Conservation (phyloP, 2,888 invertebrate genomes). For the Herminia tarsipennalis region DNA sequence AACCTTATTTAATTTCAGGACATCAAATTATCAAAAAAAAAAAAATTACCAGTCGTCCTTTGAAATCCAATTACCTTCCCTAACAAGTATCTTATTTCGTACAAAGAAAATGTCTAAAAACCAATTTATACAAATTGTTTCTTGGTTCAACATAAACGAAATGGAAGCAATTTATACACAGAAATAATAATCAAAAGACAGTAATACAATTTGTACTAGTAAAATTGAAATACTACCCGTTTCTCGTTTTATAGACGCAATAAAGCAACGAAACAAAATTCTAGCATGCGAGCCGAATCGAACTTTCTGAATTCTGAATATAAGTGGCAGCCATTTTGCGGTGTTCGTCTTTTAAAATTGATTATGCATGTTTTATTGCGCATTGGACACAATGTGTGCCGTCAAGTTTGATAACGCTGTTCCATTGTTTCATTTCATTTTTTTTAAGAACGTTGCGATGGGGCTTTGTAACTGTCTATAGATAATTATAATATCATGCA, state of each 20-base stretch:
- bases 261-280: constrained; percentile 35
- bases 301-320: constrained; percentile 24
- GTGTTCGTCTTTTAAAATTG: constrained; percentile 27
- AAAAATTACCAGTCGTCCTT: not conserved
- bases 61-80: not conserved
- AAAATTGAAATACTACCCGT: constrained; percentile 34
- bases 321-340: constrained; percentile 29
- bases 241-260: constrained; percentile 36
- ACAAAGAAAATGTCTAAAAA: not conserved
- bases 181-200: constrained; percentile 25
- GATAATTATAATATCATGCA: no score
- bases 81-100: not conserved
- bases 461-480: no score
- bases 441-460: not conserved
- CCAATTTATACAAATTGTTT: constrained; percentile 13
- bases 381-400: constrained; percentile 28
- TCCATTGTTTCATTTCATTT: constrained; percentile 11
- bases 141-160: constrained; percentile 5
- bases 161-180: constrained; percentile 10
- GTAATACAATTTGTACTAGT: constrained; percentile 22
- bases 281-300: constrained; percentile 36
- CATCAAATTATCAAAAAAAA: no score
- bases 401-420: constrained; percentile 30
- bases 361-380: constrained; percentile 34
- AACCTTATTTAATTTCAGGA: no score